A percentile compares a stretch with the other conserved stretches of the same genome.
These are phyloP conservation scores for Camponotus pennsylvanicus DNA, from an alignment of 1,140 invertebrate species.

Conservation along the genomic window DNA sequence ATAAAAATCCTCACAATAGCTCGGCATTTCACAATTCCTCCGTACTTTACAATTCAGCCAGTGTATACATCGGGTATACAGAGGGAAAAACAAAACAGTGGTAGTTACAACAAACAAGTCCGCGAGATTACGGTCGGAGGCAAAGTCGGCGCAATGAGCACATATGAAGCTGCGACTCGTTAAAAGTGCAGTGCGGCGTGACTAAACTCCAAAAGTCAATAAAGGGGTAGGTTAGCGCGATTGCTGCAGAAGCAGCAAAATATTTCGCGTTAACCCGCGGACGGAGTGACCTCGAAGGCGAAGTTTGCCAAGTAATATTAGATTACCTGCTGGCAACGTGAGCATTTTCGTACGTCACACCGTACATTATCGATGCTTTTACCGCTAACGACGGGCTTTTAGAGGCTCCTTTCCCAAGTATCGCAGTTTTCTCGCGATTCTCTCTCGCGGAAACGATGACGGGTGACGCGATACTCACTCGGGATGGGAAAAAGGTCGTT, in stretches of 20 bases:
- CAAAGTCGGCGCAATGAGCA: conserved; percentile 29
- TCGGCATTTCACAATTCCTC: neutral
- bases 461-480: neutral
- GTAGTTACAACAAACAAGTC: conserved; percentile 45
- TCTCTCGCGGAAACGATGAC: conserved; percentile 9
- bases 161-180: conserved; percentile 44
- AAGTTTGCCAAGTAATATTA: conserved; percentile 54
- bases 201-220: conserved; percentile 55
- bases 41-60: conserved; percentile 30
- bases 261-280: conserved; percentile 41
- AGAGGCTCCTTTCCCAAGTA: conserved; percentile 22
- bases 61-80: neutral
- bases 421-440: neutral
- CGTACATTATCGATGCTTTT: conserved; percentile 62
- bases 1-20: conserved; percentile 23
- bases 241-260: conserved; percentile 36
- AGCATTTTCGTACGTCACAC: conserved; percentile 54
- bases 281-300: conserved; percentile 19
- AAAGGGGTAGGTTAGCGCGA: conserved; percentile 32
- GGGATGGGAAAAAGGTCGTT: neutral
- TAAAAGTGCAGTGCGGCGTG: conserved; percentile 45
- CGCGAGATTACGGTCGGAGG: conserved; percentile 20
- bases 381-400: conserved; percentile 56
- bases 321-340: conserved; percentile 50
- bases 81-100: conserved; percentile 24